Base-by-base conservation (phyloP, 1,140 invertebrate genomes). In the Rhopalosiphum maidis region DNA sequence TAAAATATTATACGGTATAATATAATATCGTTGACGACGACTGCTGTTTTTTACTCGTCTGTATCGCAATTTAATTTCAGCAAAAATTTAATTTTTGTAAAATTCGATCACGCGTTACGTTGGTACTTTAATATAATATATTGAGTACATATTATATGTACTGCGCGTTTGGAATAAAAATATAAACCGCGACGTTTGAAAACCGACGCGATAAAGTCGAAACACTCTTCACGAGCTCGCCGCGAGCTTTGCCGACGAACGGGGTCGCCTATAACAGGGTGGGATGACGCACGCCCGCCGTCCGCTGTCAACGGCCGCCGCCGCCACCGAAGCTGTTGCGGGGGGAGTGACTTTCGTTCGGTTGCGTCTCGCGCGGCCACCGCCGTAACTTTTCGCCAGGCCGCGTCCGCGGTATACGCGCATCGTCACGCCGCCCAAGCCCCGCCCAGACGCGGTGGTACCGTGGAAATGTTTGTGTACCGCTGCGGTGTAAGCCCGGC, bases 381-480 rank as follows among this genome's bases (percentile, higher is more conserved):
- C n/a, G 35, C 48, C 9, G 88, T 37, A 41, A 55, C 88, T 89
- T 89, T 89, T 55, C 88, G 88, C 87, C n/a, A 35, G 7, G 23
- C 22, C 35, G 25, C 30, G n/a, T 35, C n/a, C 48, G 88, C 88
- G 21, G 48, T 35, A 89, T 18, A 89, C 30, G 54, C 35, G 15
- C 35, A 35, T 54, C 87, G 48, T 89, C 87, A 89, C 48, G 46
- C 87, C 48, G 87, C n/a, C 87, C 88, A 89, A 89, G 88, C 88
- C 25, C 88, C 88, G 88, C 88, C 88, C 88, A 55, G 23, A 35
- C n/a, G 35, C 35, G 30, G 48, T n/a, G 48, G 48, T n/a, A n/a
- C 35, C 51, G 48, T 41, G 51, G 35, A 89, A 89, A 89, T 89
- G 25, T 55, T 89, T 25, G 37, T 55, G 35, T 89, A 89, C 54